phyloP scores from a whole-genome alignment of 2,113 vertebrate species.

The Poeciliopsis turrubarensis region DNA sequence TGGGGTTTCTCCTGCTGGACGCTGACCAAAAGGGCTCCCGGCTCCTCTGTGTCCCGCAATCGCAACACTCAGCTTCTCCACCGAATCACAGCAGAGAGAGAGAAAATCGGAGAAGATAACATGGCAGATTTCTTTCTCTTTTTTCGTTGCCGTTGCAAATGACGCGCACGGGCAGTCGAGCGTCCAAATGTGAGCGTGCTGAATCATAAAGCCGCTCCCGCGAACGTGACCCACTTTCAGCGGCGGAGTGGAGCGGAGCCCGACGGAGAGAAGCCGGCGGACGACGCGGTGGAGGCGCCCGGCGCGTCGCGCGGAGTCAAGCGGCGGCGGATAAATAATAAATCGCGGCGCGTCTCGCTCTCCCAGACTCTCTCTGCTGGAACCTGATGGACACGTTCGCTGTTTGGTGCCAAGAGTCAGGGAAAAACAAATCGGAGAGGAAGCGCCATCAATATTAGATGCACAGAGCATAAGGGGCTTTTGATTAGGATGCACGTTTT shows the following conservation, averaged over 20 bases:
- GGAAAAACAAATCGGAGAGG: neutral
- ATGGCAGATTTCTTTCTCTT: neutral
- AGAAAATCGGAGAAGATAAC: neutral
- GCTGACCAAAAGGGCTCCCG: slow-evolving; percentile 49
- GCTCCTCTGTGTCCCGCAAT: slow-evolving; percentile 58
- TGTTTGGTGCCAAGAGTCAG: neutral
- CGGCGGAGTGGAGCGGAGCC: neutral
- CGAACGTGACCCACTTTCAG: slow-evolving; percentile 66
- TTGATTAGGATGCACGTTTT: neutral
- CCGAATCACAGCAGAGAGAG: slow-evolving; percentile 10
- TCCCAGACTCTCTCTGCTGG: slow-evolving; percentile 17
- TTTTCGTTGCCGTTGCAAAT: neutral
- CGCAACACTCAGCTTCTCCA: slow-evolving; percentile 28
- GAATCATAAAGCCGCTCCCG: slow-evolving; percentile 55
- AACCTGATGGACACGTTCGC: slow-evolving; percentile 13
- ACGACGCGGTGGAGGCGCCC: neutral
- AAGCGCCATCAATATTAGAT: neutral
- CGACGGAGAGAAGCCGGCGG: neutral
- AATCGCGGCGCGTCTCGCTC: slow-evolving; percentile 1
- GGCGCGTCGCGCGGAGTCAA: slow-evolving; percentile 10
- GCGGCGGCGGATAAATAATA: slow-evolving; percentile 26
- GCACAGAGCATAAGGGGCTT: neutral
- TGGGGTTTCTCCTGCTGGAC: slow-evolving; percentile 40
- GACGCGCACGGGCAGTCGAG: slow-evolving; percentile 43
- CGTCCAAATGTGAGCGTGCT: slow-evolving; percentile 58